These are phyloP conservation scores for Pteronura brasiliensis DNA, from an alignment of 2,113 vertebrate species.

Conservation along the genomic window DNA sequence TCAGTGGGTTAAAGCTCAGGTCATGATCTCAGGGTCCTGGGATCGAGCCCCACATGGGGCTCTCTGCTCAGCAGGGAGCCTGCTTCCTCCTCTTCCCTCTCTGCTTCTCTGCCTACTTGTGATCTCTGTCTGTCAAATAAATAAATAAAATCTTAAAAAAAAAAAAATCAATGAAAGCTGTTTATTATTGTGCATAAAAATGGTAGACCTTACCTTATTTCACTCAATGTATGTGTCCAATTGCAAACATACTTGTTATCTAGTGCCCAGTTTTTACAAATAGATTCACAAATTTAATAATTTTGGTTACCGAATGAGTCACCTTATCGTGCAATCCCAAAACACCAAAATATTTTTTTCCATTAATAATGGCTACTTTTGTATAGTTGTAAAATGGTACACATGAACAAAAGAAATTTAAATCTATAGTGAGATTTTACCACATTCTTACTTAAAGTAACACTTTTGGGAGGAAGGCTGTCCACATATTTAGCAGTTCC, in stretches of 20 bases:
- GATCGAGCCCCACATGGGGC: no score
- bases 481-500: background rate
- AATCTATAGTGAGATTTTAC: background rate
- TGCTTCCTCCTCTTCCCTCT: no score
- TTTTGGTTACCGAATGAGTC: background rate
- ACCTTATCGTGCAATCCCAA: background rate
- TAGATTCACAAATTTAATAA: background rate
- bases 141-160: no score
- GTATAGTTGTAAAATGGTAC: background rate
- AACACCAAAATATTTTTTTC: background rate
- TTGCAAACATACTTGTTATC: background rate
- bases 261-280: background rate
- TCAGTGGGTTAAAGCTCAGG: no score
- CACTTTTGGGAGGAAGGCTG: background rate
- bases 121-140: no score
- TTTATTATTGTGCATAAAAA: background rate
- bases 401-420: background rate
- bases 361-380: background rate
- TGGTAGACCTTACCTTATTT: background rate
- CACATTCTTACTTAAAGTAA: background rate
- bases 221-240: background rate
- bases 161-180: background rate
- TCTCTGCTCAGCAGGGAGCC: no score
- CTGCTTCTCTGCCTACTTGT: no score
- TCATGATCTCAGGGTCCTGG: no score